Conservation (phyloP, 2,113 vertebrate species). For the Noctilio leporinus region DNA sequence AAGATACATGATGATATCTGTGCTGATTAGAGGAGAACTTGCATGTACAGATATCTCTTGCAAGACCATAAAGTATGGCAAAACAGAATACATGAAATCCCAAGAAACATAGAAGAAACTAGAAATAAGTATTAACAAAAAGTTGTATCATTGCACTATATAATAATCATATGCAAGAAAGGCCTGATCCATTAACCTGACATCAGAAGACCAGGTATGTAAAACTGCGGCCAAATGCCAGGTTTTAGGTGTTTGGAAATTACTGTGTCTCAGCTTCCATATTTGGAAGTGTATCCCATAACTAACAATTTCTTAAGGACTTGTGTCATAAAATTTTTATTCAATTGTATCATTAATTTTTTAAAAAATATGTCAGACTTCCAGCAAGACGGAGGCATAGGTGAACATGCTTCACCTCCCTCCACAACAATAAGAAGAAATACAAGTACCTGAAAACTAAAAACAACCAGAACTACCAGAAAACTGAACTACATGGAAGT, state of each 20-base stretch:
- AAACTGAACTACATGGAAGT: too few relatives aligned
- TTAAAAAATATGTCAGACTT: too few relatives aligned
- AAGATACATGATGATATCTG: conserved; percentile 38
- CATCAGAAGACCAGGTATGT: not conserved
- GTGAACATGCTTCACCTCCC: too few relatives aligned
- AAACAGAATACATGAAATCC: conserved; percentile 1
- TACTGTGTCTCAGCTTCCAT: not conserved
- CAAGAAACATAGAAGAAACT: not conserved
- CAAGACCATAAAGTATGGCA: not conserved
- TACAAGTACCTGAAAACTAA: too few relatives aligned
- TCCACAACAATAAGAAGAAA: too few relatives aligned
- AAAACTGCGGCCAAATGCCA: not conserved
- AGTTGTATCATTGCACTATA: not conserved
- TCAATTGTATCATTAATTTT: not conserved
- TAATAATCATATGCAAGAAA: not conserved
- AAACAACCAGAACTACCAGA: too few relatives aligned
- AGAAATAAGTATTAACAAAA: conserved; percentile 23
- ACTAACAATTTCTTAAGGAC: not conserved
- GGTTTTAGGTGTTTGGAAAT: not conserved
- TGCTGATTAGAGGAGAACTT: conserved; percentile 34
- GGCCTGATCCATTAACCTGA: not conserved
- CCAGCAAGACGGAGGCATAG: too few relatives aligned
- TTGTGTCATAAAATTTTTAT: not conserved
- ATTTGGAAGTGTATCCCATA: not conserved
- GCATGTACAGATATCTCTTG: conserved; percentile 9